A percentile compares a stretch with the other conserved stretches of the same genome.
phyloP scores from a whole-genome alignment of 2,888 invertebrate genomes.

The Pristionchus maxplancki region DNA sequence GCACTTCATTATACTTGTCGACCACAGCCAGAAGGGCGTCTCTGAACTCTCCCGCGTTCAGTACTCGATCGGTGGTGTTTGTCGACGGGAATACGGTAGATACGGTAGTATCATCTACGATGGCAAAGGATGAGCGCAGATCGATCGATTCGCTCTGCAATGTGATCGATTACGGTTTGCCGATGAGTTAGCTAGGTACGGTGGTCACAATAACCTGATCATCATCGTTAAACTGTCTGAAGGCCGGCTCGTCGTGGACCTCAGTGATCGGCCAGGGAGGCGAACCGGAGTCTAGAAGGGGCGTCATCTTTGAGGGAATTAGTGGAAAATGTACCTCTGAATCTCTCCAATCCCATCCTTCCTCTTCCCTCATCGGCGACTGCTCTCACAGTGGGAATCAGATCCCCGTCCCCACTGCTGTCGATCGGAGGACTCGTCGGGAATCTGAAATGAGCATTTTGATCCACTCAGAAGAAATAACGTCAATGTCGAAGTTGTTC shows the following conservation, averaged over 20 bases:
- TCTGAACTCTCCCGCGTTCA: neutral
- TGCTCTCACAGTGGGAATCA: conserved; percentile 17
- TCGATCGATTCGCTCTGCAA: neutral
- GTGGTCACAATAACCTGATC: neutral
- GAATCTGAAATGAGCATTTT: neutral
- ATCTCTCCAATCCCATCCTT: neutral
- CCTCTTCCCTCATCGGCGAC: neutral
- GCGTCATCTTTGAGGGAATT: neutral
- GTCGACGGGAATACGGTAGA: neutral
- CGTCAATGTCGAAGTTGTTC: neutral
- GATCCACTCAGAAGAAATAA: neutral
- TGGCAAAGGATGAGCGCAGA: neutral
- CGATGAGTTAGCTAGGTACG: neutral
- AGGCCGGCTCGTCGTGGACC: neutral
- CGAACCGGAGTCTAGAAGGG: neutral
- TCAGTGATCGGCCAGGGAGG: neutral
- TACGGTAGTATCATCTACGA: neutral
- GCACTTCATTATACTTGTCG: conserved; percentile 23
- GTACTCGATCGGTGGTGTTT: neutral
- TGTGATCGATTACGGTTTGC: neutral
- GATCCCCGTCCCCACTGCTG: neutral
- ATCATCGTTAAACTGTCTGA: neutral
- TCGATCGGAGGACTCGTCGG: conserved; percentile 29
- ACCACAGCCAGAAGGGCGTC: conserved; percentile 2
- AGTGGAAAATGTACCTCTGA: neutral